These are phyloP conservation scores for Ennomos quercinarius DNA, from an alignment of 2,888 invertebrate species.

Conservation along the genomic window DNA sequence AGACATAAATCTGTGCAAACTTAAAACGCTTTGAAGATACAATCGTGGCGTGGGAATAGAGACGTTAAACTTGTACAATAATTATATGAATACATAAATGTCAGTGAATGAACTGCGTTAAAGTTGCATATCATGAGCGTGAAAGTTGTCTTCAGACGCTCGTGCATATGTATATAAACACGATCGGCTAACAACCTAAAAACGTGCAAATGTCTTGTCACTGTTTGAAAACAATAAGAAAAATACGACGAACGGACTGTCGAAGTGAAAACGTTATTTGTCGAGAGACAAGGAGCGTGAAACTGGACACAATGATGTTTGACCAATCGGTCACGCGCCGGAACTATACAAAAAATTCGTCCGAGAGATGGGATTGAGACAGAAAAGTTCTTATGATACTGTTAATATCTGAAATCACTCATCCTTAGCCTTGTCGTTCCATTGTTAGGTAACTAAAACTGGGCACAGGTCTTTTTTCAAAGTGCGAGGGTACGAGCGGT, in stretches of 20 bases:
- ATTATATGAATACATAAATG: slow-evolving; percentile 73
- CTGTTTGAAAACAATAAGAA: slow-evolving; percentile 29
- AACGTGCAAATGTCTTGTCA: slow-evolving; percentile 32
- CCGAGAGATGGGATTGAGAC: slow-evolving; percentile 36
- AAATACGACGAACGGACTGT: slow-evolving; percentile 43
- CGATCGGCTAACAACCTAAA: slow-evolving; percentile 35
- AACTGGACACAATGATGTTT: slow-evolving; percentile 62
- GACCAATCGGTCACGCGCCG: slow-evolving; percentile 60
- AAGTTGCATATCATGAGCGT: slow-evolving; percentile 55
- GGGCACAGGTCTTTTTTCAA: too few species aligned
- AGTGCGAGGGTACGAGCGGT: too few species aligned
- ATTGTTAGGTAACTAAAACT: too few species aligned
- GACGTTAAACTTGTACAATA: slow-evolving; percentile 68
- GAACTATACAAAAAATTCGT: slow-evolving; percentile 51
- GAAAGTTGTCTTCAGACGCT: slow-evolving; percentile 49
- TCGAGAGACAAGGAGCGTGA: slow-evolving; percentile 65
- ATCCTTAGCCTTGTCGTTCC: too few species aligned
- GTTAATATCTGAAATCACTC: too few species aligned
- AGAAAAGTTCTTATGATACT: too few species aligned
- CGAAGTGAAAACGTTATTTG: slow-evolving; percentile 60
- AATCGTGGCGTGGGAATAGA: slow-evolving; percentile 80
- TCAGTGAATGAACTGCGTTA: slow-evolving; percentile 65
- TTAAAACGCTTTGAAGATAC: slow-evolving; percentile 64
- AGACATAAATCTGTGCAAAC: slow-evolving; percentile 69
- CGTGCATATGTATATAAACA: slow-evolving; percentile 23